These are phyloP conservation scores for Poeciliopsis presidionis DNA, from an alignment of 2,797 vertebrate genomes.

Conservation along the genomic window DNA sequence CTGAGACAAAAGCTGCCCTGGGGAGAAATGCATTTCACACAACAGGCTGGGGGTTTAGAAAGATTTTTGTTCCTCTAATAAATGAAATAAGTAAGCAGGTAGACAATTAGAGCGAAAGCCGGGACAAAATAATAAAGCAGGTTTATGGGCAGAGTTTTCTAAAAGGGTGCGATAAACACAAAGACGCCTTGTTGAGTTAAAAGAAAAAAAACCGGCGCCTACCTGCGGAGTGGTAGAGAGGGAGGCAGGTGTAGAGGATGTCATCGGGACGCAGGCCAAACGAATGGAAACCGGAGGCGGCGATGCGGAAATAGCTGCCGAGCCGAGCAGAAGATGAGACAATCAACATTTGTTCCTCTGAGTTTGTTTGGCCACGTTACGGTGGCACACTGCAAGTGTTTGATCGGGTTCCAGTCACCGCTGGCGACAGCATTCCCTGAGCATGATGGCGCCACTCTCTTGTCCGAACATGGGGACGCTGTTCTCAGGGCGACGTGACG, in stretches of 20 bases:
- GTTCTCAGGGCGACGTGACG: not conserved
- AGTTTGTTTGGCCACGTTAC: not conserved
- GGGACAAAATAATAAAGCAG: not conserved
- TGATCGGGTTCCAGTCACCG: not conserved
- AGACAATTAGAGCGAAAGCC: not conserved
- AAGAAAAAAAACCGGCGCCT: not conserved
- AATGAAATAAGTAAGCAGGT: not conserved
- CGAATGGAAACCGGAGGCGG: slow-evolving; percentile 84
- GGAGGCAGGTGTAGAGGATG: slow-evolving; percentile 86
- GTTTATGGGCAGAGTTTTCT: not conserved
- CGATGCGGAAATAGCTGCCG: slow-evolving; percentile 87
- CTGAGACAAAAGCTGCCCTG: not conserved
- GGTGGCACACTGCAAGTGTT: not conserved
- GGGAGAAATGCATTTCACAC: not conserved
- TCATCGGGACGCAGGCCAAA: slow-evolving; percentile 80
- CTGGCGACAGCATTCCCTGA: not conserved
- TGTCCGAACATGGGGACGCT: not conserved
- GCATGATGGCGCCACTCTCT: not conserved
- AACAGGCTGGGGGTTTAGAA: not conserved
- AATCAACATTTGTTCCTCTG: not conserved
- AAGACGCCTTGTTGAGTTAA: not conserved
- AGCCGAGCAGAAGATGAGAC: not conserved
- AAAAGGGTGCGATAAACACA: not conserved
- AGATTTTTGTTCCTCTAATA: not conserved
- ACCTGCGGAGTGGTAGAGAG: slow-evolving; percentile 91